Evolutionary conservation across 2,888 invertebrate genomes (phyloP), one percentile per base, ranked within the genome.

Genomic region (Tenthredo amoena): DNA sequence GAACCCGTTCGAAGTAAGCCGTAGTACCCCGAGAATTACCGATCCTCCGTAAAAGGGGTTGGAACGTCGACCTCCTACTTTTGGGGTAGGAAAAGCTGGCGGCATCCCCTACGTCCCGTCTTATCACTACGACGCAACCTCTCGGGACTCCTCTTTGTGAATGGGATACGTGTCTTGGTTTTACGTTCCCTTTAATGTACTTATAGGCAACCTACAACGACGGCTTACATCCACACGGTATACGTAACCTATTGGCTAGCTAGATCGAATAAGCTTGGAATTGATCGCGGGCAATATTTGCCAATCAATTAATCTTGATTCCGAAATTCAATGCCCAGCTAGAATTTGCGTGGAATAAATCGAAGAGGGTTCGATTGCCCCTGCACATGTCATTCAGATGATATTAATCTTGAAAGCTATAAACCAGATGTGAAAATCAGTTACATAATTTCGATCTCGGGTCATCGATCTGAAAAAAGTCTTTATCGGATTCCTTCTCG

Each of bases 121-220:
- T 84, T 85, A 86, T 74, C 86, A 86, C 72, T 74, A 85, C 85
- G 62, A 76, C 71, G 81, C 76, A 86, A 84, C 87, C 82, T 85
- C 86, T 47, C 68, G 86, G 86, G 85, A 84, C 81, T 76, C 85
- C 76, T 72, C 85, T 71, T 87, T 87, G 87, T 87, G 87, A 87
- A 87, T 87, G 87, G 87, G 87, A 86, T 86, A 87, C 87, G 81
- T 87, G 84, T 85, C 86, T 86, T 85, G 86, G 86, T 58, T 86
- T 87, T 87, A 85, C 86, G 87, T 85, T 87, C 84, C 82, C 85
- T 85, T 55, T 86, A 86, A 87, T 85, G 86, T 86, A 86, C 87
- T 84, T 84, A 85, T 85, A 85, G 81, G 55, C 43, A 71, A 65
- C 43, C 18, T 81, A 76, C 62, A 68, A 40, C 65, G 31, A 82